Evolutionary conservation across 2,888 invertebrate species (phyloP).

Genomic region (Cosmia pyralina): DNA sequence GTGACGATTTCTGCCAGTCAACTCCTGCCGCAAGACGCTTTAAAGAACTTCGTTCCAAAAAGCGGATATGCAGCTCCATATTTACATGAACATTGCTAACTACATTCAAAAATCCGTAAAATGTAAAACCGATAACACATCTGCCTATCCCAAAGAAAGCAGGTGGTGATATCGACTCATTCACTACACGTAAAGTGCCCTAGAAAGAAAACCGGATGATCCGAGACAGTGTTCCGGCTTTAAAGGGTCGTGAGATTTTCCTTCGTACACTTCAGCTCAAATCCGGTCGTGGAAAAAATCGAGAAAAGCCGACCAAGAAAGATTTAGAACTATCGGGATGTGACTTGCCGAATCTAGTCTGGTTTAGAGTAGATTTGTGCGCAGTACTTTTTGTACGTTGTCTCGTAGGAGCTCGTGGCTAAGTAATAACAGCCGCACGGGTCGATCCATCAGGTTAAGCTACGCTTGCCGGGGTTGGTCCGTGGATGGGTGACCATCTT

Average conservation of each 20-base stretch:
- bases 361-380: slow-evolving; percentile 20
- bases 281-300: slow-evolving; percentile 41
- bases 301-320: slow-evolving; percentile 20
- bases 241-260: slow-evolving; percentile 52
- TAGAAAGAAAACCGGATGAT: slow-evolving; percentile 54
- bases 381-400: not conserved
- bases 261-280: slow-evolving; percentile 39
- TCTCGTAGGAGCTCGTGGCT: too few species aligned
- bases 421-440: too few species aligned
- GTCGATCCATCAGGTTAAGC: too few species aligned
- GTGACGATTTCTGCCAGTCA: too few species aligned
- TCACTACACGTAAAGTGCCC: slow-evolving; percentile 44
- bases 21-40: too few species aligned
- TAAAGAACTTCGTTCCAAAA: too few species aligned
- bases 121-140: slow-evolving; percentile 25
- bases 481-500: too few species aligned
- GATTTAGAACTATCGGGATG: slow-evolving; percentile 19
- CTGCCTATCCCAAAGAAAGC: slow-evolving; percentile 18
- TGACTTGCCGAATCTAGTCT: slow-evolving; percentile 2
- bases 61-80: not conserved
- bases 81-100: not conserved
- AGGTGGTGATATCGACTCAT: slow-evolving; percentile 23
- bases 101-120: not conserved
- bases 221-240: slow-evolving; percentile 45
- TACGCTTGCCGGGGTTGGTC: too few species aligned